Evolutionary conservation across 2,888 invertebrate species (phyloP).

Genomic region (Incurvaria masculella): DNA sequence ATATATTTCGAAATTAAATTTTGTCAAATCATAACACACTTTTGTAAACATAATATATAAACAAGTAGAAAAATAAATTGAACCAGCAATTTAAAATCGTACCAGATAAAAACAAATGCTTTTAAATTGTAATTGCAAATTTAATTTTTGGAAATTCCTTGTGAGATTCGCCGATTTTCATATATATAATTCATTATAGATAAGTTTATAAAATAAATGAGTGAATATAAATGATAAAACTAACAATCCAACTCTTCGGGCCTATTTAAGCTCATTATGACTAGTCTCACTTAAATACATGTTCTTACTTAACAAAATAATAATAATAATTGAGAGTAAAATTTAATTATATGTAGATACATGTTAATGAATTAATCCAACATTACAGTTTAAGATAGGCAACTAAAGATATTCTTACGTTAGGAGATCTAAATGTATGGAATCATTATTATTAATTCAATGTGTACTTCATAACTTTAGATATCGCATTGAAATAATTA

Average conservation of each 20-base stretch:
- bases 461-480: not conserved
- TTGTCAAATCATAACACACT: not conserved
- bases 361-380: conserved; percentile 1
- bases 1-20: not conserved
- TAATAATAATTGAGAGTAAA: too few species aligned
- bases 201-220: not conserved
- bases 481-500: not conserved
- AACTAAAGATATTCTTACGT: not conserved
- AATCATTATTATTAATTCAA: conserved; percentile 1
- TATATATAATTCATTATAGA: conserved; percentile 14
- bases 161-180: conserved; percentile 3
- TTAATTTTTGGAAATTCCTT: too few species aligned
- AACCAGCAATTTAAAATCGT: conserved; percentile 8
- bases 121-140: conserved; percentile 19
- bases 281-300: conserved; percentile 34
- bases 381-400: conserved; percentile 1
- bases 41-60: not conserved
- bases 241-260: not conserved
- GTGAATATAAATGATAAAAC: not conserved
- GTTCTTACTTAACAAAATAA: too few species aligned
- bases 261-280: conserved; percentile 22
- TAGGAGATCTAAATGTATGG: conserved; percentile 6
- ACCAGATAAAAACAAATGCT: conserved; percentile 22
- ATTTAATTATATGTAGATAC: conserved; percentile 1
- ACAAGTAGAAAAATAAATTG: not conserved